A percentile compares a stretch with the other conserved stretches of the same genome.
Conservation (phyloP, 2,113 vertebrate genomes). For the Corvus cornix region DNA sequence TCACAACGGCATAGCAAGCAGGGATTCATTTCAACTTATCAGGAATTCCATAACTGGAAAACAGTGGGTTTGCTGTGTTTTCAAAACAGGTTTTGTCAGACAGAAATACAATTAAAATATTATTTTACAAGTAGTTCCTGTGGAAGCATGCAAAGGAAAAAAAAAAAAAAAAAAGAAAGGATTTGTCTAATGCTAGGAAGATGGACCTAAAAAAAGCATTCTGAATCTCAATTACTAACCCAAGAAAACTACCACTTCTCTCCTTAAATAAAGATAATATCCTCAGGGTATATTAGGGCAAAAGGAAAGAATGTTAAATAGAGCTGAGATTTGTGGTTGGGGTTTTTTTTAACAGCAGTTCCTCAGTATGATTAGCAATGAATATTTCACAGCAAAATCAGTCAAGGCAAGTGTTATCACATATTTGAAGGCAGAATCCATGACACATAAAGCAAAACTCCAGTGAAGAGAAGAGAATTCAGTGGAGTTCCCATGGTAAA, state of each 20-base stretch:
- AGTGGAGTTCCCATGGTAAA: background rate
- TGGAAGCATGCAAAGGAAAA: background rate
- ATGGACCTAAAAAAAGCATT: background rate
- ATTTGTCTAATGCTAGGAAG: background rate
- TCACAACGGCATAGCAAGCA: rapidly evolving
- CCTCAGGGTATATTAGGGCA: background rate
- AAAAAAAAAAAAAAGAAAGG: background rate
- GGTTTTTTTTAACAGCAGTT: background rate
- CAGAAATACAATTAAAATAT: background rate
- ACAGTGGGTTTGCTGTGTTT: background rate
- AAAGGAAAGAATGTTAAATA: background rate
- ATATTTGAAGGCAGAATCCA: background rate
- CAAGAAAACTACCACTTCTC: background rate
- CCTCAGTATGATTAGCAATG: background rate
- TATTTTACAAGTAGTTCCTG: background rate
- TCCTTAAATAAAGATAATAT: background rate
- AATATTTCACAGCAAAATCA: background rate
- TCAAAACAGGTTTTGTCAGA: background rate
- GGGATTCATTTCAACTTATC: background rate
- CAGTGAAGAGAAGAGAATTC: background rate
- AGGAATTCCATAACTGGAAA: background rate
- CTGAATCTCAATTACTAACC: background rate
- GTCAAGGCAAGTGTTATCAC: background rate
- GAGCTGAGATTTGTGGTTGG: background rate
- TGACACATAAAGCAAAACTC: background rate